A percentile compares a stretch with the other conserved stretches of the same genome.
phyloP scores from a whole-genome alignment of 2,113 vertebrate genomes.

The Prunella himalayana region DNA sequence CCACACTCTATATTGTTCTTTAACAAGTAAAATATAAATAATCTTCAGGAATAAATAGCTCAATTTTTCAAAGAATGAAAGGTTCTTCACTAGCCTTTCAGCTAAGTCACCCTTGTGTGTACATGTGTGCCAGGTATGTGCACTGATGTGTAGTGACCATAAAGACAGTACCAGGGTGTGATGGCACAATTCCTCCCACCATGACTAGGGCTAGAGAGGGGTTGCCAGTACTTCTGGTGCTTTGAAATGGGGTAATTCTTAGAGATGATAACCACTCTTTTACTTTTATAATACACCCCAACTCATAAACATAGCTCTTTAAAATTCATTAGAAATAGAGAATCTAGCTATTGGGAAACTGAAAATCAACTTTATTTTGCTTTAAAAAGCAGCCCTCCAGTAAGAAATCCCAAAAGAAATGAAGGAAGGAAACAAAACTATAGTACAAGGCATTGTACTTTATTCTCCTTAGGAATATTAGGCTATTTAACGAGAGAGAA shows the following conservation, averaged over 20 bases:
- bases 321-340: background rate
- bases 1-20: background rate
- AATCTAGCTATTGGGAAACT: background rate
- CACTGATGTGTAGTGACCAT: background rate
- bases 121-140: background rate
- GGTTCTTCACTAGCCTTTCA: background rate
- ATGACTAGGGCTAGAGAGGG: rapidly evolving
- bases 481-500: background rate
- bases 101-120: background rate
- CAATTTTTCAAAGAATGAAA: background rate
- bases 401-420: background rate
- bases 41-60: background rate
- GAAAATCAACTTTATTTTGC: background rate
- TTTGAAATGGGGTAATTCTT: background rate
- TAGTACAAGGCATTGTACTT: background rate
- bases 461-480: background rate
- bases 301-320: background rate
- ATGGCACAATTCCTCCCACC: background rate
- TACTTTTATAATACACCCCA: background rate
- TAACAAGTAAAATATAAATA: background rate
- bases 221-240: background rate
- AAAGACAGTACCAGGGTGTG: background rate
- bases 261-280: background rate
- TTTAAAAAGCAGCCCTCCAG: background rate
- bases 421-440: background rate